Conservation (phyloP, 2,113 vertebrate genomes). For the Litocranius walleri region DNA sequence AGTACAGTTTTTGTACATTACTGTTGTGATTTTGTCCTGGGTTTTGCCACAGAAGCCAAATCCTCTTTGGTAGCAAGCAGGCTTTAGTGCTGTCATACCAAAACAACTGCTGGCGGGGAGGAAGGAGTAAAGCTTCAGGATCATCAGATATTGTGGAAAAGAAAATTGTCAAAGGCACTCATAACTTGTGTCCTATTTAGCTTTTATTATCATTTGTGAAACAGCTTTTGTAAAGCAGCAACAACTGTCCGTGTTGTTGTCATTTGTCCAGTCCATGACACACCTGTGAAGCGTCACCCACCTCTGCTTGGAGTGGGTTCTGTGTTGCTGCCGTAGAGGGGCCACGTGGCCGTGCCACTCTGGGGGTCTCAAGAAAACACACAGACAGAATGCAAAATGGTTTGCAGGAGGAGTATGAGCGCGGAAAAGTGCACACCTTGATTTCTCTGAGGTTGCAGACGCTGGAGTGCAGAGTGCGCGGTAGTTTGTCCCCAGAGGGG, state of each 20-base stretch:
- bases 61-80: not conserved
- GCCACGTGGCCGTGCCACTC: fast-evolving
- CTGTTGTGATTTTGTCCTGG: not conserved
- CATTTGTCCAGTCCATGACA: not conserved
- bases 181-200: not conserved
- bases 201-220: not conserved
- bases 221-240: not conserved
- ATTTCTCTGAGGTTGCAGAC: not conserved
- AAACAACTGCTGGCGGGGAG: not conserved
- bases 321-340: not conserved
- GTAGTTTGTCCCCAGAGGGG: not conserved
- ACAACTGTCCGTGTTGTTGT: not conserved
- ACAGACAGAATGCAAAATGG: not conserved
- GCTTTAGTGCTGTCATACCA: not conserved
- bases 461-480: not conserved
- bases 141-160: not conserved
- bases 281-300: fast-evolving
- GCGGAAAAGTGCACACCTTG: fast-evolving
- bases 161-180: not conserved
- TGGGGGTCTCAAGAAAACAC: not conserved
- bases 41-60: not conserved
- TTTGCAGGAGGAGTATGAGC: not conserved
- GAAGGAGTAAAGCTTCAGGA: not conserved
- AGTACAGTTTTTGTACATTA: not conserved
- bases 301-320: not conserved